These are phyloP conservation scores for Vanessa atalanta DNA, from an alignment of 1,140 invertebrate genomes.

Conservation along the genomic window DNA sequence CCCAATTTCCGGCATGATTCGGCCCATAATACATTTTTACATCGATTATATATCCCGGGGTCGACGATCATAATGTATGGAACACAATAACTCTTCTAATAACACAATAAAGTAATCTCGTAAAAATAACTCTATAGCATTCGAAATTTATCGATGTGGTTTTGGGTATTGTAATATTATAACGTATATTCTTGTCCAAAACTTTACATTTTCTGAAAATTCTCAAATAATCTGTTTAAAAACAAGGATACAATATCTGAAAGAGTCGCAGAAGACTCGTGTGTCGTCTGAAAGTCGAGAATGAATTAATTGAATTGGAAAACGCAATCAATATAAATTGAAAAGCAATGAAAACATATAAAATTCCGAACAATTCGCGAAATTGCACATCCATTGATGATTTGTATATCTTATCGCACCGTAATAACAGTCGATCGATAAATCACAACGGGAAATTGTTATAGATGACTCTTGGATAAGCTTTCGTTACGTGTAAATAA, in stretches of 20 bases:
- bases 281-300: too few relatives aligned
- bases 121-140: too few relatives aligned
- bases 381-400: slow-evolving; percentile 15
- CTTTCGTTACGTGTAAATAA: not conserved
- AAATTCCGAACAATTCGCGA: not conserved
- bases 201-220: too few relatives aligned
- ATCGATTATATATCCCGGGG: slow-evolving; percentile 8
- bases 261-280: too few relatives aligned
- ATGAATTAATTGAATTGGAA: too few relatives aligned
- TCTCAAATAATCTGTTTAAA: too few relatives aligned
- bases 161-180: too few relatives aligned
- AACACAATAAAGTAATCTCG: not conserved
- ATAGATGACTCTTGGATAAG: slow-evolving; percentile 17
- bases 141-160: too few relatives aligned
- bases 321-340: not conserved
- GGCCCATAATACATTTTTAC: slow-evolving; percentile 14
- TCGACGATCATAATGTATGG: not conserved
- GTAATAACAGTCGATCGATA: slow-evolving; percentile 28
- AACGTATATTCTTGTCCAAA: too few relatives aligned
- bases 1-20: slow-evolving; percentile 26
- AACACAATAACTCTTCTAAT: not conserved
- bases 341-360: not conserved
- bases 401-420: slow-evolving; percentile 25
- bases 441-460: slow-evolving; percentile 29
- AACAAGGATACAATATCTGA: too few relatives aligned